These are phyloP conservation scores for Dinothrombium tinctorium DNA, from an alignment of 1,140 invertebrate species.

Conservation along the genomic window DNA sequence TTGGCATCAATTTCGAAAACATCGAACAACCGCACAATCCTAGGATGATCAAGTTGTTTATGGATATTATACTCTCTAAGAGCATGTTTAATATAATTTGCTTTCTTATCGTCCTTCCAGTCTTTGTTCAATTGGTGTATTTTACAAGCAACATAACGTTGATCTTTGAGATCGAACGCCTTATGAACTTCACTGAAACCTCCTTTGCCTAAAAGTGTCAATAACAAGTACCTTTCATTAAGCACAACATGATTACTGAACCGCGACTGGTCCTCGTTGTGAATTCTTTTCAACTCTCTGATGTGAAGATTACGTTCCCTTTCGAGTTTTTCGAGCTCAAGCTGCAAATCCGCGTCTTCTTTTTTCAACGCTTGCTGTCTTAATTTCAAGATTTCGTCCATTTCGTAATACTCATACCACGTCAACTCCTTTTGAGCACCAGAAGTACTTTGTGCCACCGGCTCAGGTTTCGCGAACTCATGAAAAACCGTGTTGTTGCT, in stretches of 20 bases:
- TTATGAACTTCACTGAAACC: constrained; percentile 98
- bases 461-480: constrained; percentile 14
- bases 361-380: constrained; percentile 90
- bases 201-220: constrained; percentile 66
- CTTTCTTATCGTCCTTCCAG: constrained; percentile 99
- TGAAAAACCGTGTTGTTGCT: not conserved
- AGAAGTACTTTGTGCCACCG: constrained; percentile 24
- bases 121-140: constrained; percentile 99
- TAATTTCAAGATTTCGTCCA: constrained; percentile 41
- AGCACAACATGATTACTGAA: constrained; percentile 77
- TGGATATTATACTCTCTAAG: constrained; percentile 98
- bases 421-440: constrained; percentile 20
- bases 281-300: constrained; percentile 91
- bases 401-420: constrained; percentile 28
- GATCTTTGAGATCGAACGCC: constrained; percentile 91
- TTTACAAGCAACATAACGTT: constrained; percentile 97
- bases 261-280: constrained; percentile 92
- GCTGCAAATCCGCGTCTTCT: constrained; percentile 87
- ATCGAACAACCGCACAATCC: constrained; percentile 94
- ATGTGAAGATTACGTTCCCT: constrained; percentile 95
- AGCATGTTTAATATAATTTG: constrained; percentile 99
- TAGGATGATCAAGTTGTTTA: constrained; percentile 89
- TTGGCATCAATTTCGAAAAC: constrained; percentile 99
- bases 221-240: constrained; percentile 73
- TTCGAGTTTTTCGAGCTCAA: constrained; percentile 97